Evolutionary conservation across 1,140 invertebrate genomes (phyloP), one percentile per base, ranked within the genome.

Genomic region (Pseudobourletiella spinata): DNA sequence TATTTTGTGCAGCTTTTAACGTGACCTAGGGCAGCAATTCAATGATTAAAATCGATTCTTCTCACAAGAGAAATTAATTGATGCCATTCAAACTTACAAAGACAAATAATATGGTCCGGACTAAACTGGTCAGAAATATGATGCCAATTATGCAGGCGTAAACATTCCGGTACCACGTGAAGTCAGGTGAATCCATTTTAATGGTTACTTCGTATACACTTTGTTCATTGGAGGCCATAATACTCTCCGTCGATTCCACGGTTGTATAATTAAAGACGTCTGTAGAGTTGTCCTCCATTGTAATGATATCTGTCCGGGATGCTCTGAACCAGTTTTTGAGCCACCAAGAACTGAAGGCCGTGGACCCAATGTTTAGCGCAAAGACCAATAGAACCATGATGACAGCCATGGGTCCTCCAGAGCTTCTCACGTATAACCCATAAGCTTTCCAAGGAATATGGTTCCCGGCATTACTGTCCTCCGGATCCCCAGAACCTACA

Each of bases 271-370:
- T 6, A 14, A 35, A 2, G 20, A 29, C 24, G 28, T 39, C 54
- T 11, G 48, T 60, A 20, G 32, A 43, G 29, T 59, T 59, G 6
- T 11, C 11, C 35, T 39, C n/a, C 22, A 6, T 52, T 35, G 26
- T 3, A 43, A 26, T 56, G 50, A n/a, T 35, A 35, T 22, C 25
- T 26, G 44, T n/a, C n/a, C n/a, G 28, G 16, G 32, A 26, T 26
- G 50, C 26, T 18, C 43, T 57, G 26, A 87, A 76, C 86, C 86
- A 88, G 61, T 76, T 72, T 4, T 83, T 81, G 1, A 88, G 74
- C 83, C 84, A 87, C 79, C 83, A 84, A 55, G 79, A 81, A 61
- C 82, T 82, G 59, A 85, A 84, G 0, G 76, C 71, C 16, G 79
- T 77, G 18, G 78, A 76, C 1, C 77, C 79, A 28, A 84, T 78